A percentile compares a stretch with the other conserved stretches of the same genome.
Evolutionary conservation across 2,888 invertebrate species (phyloP).

Genomic region (Diloba caeruleocephala): DNA sequence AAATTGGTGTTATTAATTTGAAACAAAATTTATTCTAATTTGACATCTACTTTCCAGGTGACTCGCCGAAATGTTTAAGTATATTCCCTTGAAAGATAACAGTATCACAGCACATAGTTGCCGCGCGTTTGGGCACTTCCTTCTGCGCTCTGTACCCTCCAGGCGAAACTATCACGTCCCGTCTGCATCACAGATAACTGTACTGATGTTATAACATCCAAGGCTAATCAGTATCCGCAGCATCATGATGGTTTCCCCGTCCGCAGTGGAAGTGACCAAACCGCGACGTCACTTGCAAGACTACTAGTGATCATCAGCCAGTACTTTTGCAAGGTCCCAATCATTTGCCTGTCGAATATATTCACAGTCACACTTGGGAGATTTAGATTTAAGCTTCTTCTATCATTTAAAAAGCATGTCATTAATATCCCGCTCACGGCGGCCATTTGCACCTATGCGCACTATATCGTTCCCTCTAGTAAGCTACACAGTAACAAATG

Average conservation of each 20-base stretch:
- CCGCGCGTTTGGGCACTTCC: conserved; percentile 76
- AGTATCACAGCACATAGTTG: conserved; percentile 83
- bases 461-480: conserved; percentile 37
- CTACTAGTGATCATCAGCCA: conserved; percentile 74
- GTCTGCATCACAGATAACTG: conserved; percentile 28
- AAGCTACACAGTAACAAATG: conserved; percentile 26
- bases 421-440: conserved; percentile 80
- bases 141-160: conserved; percentile 44
- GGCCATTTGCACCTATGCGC: conserved; percentile 64
- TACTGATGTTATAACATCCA: not conserved
- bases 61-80: conserved; percentile 86
- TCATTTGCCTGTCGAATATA: conserved; percentile 84
- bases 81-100: conserved; percentile 83
- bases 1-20: conserved; percentile 84
- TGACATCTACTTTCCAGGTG: conserved; percentile 88
- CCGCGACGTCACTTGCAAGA: conserved; percentile 82
- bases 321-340: conserved; percentile 84
- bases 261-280: conserved; percentile 72
- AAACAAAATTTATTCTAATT: conserved; percentile 88
- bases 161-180: conserved; percentile 60
- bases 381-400: conserved; percentile 85
- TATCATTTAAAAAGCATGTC: conserved; percentile 84
- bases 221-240: conserved; percentile 18
- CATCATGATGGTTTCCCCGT: conserved; percentile 58
- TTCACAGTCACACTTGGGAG: conserved; percentile 85